Evolutionary conservation across 1,140 invertebrate genomes (phyloP).

Genomic region (Mya arenaria): DNA sequence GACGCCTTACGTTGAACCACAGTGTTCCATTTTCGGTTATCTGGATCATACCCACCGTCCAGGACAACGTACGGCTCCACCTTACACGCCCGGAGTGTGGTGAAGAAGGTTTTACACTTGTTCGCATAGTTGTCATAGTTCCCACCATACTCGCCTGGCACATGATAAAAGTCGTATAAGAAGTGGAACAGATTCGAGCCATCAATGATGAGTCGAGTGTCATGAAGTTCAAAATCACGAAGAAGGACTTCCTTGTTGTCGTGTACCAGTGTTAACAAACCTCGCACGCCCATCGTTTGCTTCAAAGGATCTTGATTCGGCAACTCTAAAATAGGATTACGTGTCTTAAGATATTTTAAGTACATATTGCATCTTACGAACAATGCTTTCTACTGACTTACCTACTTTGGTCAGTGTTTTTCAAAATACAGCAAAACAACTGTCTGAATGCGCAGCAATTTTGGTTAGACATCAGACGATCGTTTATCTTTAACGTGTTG

Average conservation of each 20-base stretch:
- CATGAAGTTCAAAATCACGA: conserved; percentile 85
- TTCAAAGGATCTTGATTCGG: no score
- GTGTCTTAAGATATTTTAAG: no score
- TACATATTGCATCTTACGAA: no score
- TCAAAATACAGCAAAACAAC: no score
- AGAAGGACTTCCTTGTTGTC: conserved; percentile 83
- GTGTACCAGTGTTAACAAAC: conserved; percentile 85
- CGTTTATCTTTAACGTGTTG: no score
- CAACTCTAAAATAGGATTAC: no score
- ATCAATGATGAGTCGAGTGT: conserved; percentile 90
- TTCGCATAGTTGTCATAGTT: conserved; percentile 90
- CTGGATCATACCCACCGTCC: conserved; percentile 89
- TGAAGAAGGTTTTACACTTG: conserved; percentile 87
- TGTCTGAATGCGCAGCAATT: no score
- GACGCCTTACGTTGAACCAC: conserved; percentile 77
- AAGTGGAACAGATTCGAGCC: conserved; percentile 89
- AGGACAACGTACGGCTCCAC: conserved; percentile 90
- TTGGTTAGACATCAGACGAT: no score
- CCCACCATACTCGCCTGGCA: conserved; percentile 90
- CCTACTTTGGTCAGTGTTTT: no score
- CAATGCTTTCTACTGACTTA: no score
- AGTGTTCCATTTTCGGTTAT: conserved; percentile 88
- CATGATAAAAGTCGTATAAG: conserved; percentile 86
- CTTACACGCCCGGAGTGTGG: conserved; percentile 87
- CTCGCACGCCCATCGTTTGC: conserved; percentile 86